These are phyloP conservation scores for Hetaerina americana DNA, from an alignment of 1,140 invertebrate genomes.

Conservation along the genomic window DNA sequence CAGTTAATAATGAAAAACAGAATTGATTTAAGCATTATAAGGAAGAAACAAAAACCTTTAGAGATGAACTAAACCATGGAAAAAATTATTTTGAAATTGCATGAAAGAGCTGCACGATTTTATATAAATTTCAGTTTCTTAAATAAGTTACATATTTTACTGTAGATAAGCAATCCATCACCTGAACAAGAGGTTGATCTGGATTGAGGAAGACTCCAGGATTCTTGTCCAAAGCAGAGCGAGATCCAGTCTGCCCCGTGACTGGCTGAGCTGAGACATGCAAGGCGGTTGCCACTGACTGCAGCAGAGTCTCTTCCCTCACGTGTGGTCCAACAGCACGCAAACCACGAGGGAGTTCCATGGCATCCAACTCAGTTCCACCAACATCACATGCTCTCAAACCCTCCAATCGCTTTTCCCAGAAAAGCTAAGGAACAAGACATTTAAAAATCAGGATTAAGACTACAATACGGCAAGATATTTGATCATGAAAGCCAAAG, in stretches of 20 bases:
- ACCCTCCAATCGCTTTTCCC: constrained; percentile 92
- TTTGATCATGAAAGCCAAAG: too few species aligned
- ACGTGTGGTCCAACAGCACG: constrained; percentile 86
- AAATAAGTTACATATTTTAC: neutral
- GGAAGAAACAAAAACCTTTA: too few species aligned
- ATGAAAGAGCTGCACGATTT: too few species aligned
- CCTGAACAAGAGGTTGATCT: constrained; percentile 87
- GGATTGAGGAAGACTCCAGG: constrained; percentile 91
- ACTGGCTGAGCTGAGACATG: constrained; percentile 71
- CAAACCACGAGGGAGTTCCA: constrained; percentile 74
- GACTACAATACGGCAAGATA: too few species aligned
- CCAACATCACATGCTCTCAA: constrained; percentile 74
- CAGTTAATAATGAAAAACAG: too few species aligned
- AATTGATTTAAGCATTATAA: too few species aligned
- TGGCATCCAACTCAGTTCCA: constrained; percentile 64
- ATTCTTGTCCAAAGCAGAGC: constrained; percentile 78
- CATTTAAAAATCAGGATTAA: neutral
- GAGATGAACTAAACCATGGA: too few species aligned
- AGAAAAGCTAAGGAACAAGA: constrained; percentile 54
- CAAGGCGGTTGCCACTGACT: constrained; percentile 76
- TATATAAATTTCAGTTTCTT: too few species aligned
- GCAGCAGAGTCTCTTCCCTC: constrained; percentile 77
- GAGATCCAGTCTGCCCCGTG: constrained; percentile 77
- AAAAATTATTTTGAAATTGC: too few species aligned
- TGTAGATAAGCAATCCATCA: constrained; percentile 24